phyloP scores from a whole-genome alignment of 2,113 vertebrate genomes.

The Brachyhypopomus occidentalis region DNA sequence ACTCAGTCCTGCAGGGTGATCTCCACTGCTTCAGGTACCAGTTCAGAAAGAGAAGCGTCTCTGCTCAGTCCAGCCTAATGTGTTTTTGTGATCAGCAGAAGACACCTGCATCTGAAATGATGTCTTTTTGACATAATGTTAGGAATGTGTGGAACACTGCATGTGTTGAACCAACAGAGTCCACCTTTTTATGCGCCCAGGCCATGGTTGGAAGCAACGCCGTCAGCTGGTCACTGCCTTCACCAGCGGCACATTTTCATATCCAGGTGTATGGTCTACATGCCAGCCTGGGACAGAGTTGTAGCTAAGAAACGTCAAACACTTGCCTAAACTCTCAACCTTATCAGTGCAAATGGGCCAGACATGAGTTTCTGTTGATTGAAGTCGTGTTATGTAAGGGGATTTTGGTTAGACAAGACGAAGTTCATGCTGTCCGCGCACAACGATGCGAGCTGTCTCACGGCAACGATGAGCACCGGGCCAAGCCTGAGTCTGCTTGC shows the following conservation, averaged over 20 bases:
- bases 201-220: background rate
- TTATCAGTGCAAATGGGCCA: background rate
- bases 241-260: background rate
- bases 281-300: background rate
- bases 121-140: background rate
- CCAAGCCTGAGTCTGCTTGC: background rate
- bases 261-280: background rate
- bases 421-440: background rate
- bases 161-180: background rate
- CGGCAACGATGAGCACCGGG: background rate
- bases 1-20: background rate
- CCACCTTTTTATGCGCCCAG: background rate
- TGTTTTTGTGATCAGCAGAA: background rate
- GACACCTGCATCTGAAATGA: background rate
- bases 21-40: background rate
- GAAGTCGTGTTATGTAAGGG: conserved; percentile 1
- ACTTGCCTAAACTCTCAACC: background rate
- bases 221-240: conserved; percentile 1
- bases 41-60: background rate
- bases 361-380: background rate
- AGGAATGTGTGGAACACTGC: background rate
- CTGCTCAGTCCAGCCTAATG: background rate
- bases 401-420: background rate
- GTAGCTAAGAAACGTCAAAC: conserved; percentile 24
- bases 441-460: too few relatives aligned